Conservation (phyloP, 2,113 vertebrate genomes). For the Shinisaurus crocodilurus region DNA sequence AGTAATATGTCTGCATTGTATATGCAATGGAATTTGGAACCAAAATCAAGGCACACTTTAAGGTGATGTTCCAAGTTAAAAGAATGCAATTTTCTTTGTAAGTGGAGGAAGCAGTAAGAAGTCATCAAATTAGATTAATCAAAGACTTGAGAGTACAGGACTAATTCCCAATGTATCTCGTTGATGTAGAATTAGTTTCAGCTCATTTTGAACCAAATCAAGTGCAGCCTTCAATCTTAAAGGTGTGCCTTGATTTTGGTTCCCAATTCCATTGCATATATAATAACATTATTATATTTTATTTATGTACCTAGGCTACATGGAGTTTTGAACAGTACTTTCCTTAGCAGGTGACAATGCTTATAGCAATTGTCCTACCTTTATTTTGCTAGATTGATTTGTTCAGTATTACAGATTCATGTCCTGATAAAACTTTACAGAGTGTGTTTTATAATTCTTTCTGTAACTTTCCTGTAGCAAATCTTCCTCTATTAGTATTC, state of each 20-base stretch:
- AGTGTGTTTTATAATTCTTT: constrained; percentile 11
- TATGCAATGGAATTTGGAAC: too few relatives aligned
- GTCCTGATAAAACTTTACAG: background rate
- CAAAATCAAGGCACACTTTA: too few relatives aligned
- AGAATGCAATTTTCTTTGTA: constrained; percentile 42
- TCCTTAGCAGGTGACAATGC: background rate
- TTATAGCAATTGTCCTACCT: background rate
- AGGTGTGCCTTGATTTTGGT: background rate
- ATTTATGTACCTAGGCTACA: background rate
- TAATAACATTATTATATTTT: background rate
- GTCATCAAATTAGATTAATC: constrained; percentile 30
- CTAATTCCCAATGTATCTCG: constrained; percentile 37
- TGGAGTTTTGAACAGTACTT: background rate
- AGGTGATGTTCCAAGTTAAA: constrained; percentile 16
- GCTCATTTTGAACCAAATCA: constrained; percentile 20
- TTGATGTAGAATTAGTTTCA: constrained; percentile 28
- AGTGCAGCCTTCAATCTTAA: constrained; percentile 17
- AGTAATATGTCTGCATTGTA: too few relatives aligned
- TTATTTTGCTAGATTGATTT: background rate
- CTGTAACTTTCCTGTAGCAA: background rate
- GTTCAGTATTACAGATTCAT: background rate
- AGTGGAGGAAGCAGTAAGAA: constrained; percentile 24
- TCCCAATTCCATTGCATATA: background rate
- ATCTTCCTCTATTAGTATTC: constrained; percentile 22
- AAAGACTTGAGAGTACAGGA: background rate